Percentiles rank a stretch among this genome's conserved stretches.
Conservation (phyloP, 2,797 vertebrate genomes). For the Rhadinocentrus ornatus region DNA sequence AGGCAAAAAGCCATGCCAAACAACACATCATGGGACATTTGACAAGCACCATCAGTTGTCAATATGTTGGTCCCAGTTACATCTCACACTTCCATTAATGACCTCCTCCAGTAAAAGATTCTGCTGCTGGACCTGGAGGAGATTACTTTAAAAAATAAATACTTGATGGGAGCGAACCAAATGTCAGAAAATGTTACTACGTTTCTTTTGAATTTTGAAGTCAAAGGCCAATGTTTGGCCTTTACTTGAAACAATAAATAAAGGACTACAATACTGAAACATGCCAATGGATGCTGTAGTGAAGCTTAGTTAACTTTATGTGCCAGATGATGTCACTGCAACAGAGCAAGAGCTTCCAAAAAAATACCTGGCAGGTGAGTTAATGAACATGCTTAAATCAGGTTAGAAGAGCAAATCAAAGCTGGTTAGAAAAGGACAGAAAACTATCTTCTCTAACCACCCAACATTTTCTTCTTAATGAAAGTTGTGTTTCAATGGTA, state of each 20-base stretch:
- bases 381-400: neutral
- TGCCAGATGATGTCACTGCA: neutral
- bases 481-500: too few relatives aligned
- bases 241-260: neutral
- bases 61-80: neutral
- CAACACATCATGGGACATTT: neutral
- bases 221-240: neutral
- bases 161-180: neutral
- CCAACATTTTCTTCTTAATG: too few relatives aligned
- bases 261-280: neutral
- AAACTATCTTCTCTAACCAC: neutral
- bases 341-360: neutral
- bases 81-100: slow-evolving; percentile 23
- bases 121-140: slow-evolving; percentile 19
- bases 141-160: neutral
- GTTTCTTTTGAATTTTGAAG: neutral
- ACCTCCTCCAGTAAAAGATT: slow-evolving; percentile 17
- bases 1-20: neutral
- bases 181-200: too few relatives aligned
- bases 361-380: neutral
- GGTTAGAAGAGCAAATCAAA: neutral
- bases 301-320: neutral
- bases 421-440: neutral
- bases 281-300: neutral
- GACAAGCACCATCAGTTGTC: slow-evolving; percentile 25